Conservation (phyloP, 2,888 invertebrate genomes). For the Gryllus longicercus region DNA sequence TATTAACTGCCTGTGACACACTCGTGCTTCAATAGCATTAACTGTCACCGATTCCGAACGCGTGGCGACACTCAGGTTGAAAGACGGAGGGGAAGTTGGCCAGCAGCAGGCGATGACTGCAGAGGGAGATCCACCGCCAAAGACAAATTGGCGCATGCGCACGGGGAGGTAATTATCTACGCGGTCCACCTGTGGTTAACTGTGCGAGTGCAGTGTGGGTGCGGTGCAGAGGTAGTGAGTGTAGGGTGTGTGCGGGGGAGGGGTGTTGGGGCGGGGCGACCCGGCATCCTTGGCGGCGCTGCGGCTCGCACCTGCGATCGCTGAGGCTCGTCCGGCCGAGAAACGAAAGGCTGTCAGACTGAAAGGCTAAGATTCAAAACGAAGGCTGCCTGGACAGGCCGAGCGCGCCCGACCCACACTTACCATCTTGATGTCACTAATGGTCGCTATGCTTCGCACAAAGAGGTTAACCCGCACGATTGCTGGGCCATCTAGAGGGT, state of each 20-base stretch:
- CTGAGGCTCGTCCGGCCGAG: conserved; percentile 17
- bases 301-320: conserved; percentile 17
- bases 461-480: conserved; percentile 96
- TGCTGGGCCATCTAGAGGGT: conserved; percentile 80
- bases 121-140: too few species aligned
- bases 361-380: conserved; percentile 19
- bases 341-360: conserved; percentile 4
- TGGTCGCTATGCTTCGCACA: conserved; percentile 96
- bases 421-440: conserved; percentile 99
- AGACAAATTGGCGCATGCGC: too few species aligned
- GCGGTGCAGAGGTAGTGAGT: neutral
- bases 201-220: neutral
- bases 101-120: too few species aligned
- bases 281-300: conserved; percentile 17
- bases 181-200: neutral
- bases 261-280: neutral
- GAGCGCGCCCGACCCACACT: conserved; percentile 53
- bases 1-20: too few species aligned
- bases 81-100: too few species aligned
- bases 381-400: neutral
- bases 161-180: too few species aligned
- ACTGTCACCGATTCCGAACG: too few species aligned
- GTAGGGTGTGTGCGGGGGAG: neutral
- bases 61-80: too few species aligned
- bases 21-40: too few species aligned